Conservation (phyloP, 2,113 vertebrate genomes). For the Papio anubis region DNA sequence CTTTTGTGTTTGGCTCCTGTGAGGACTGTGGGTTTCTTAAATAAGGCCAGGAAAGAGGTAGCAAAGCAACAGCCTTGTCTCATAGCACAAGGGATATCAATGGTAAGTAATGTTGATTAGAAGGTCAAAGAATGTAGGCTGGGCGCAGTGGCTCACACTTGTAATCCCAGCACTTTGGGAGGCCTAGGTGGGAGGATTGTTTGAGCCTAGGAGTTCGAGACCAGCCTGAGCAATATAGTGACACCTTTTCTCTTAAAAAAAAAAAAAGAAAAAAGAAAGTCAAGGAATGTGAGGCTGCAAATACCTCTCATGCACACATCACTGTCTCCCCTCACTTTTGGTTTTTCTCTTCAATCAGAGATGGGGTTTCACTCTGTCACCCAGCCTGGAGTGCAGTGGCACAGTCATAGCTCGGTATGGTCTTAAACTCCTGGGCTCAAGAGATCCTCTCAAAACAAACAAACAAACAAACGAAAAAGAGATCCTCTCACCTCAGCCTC, state of each 20-base stretch:
- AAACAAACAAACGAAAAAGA: background rate
- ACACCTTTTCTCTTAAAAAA: background rate
- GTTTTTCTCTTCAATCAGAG: background rate
- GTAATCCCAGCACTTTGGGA: background rate
- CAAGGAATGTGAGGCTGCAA: background rate
- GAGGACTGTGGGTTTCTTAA: background rate
- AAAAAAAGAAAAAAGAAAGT: background rate
- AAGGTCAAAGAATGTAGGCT: background rate
- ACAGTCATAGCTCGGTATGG: background rate
- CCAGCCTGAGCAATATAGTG: background rate
- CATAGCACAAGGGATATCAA: background rate
- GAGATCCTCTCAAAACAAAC: background rate
- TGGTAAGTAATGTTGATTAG: background rate
- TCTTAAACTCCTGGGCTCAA: background rate
- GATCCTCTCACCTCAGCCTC: background rate
- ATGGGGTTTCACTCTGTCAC: background rate
- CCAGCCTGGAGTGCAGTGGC: background rate
- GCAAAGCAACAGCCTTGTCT: background rate
- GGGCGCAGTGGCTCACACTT: background rate
- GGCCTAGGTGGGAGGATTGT: background rate
- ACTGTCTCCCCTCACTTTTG: background rate
- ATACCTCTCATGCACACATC: background rate
- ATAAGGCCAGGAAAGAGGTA: background rate
- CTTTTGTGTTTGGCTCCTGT: slow-evolving; percentile 6
- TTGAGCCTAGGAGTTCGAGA: background rate